A percentile compares a stretch with the other conserved stretches of the same genome.
Conservation (phyloP, 2,797 vertebrate genomes). For the Enteromius trimaculatus region DNA sequence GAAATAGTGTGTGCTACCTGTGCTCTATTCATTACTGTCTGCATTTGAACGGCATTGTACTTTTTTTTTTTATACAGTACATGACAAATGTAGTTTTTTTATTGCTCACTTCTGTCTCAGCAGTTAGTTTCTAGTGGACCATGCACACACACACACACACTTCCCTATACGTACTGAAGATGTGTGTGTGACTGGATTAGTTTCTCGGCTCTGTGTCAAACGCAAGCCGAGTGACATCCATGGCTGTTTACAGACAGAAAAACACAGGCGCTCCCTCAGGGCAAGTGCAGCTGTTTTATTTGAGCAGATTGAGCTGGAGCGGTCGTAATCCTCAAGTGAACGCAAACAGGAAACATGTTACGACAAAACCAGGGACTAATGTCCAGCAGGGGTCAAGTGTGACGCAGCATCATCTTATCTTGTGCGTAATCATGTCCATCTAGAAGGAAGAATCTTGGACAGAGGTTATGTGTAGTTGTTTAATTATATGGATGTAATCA, state of each 20-base stretch:
- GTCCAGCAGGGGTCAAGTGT: not conserved
- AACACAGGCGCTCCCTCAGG: conserved; percentile 4
- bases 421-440: not conserved
- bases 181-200: too few species aligned
- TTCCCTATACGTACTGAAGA: not conserved
- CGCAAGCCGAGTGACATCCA: too few species aligned
- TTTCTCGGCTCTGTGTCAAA: too few species aligned
- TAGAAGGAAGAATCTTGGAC: not conserved
- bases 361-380: conserved; percentile 18
- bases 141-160: not conserved
- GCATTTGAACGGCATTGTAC: too few species aligned
- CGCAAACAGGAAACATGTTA: not conserved
- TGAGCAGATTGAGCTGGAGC: not conserved
- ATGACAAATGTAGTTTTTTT: too few species aligned
- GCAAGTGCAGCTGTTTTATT: conserved; percentile 45
- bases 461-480: not conserved
- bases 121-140: not conserved
- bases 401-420: not conserved
- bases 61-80: too few species aligned
- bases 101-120: not conserved
- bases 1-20: too few species aligned
- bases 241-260: not conserved
- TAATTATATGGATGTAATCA: too few species aligned
- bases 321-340: conserved; percentile 46
- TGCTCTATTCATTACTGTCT: too few species aligned